Evolutionary conservation across 2,888 invertebrate genomes (phyloP).

Genomic region (Blastobasis lacticolella): DNA sequence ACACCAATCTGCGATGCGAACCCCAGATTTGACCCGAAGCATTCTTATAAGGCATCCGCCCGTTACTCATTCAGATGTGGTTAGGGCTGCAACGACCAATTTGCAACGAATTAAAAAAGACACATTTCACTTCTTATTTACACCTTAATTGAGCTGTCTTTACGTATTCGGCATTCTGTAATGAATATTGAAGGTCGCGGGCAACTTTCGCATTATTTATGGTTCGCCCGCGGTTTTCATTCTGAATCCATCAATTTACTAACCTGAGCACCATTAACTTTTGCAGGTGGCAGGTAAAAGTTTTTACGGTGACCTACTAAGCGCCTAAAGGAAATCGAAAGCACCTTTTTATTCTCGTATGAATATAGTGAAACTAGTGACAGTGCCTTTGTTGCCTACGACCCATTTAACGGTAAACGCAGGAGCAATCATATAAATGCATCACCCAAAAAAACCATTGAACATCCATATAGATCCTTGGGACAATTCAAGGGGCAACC

Average conservation of each 20-base stretch:
- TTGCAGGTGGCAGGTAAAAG: no score
- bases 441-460: no score
- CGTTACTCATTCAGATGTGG: conserved; percentile 52
- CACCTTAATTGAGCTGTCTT: conserved; percentile 2
- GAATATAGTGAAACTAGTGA: no score
- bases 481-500: conserved; percentile 18
- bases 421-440: no score
- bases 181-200: conserved; percentile 4
- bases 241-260: background rate
- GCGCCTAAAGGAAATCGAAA: no score
- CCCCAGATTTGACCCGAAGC: conserved; percentile 57
- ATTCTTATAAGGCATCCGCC: conserved; percentile 63
- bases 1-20: conserved; percentile 61
- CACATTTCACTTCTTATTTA: background rate
- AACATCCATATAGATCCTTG: no score
- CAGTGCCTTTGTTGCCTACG: no score
- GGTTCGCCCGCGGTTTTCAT: background rate
- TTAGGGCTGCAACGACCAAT: conserved; percentile 39
- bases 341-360: no score
- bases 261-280: no score
- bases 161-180: background rate
- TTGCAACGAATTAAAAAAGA: conserved; percentile 7
- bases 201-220: background rate
- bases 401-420: no score
- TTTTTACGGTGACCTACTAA: no score